Conservation (phyloP, 2,888 invertebrate species). For the Apoderus coryli region DNA sequence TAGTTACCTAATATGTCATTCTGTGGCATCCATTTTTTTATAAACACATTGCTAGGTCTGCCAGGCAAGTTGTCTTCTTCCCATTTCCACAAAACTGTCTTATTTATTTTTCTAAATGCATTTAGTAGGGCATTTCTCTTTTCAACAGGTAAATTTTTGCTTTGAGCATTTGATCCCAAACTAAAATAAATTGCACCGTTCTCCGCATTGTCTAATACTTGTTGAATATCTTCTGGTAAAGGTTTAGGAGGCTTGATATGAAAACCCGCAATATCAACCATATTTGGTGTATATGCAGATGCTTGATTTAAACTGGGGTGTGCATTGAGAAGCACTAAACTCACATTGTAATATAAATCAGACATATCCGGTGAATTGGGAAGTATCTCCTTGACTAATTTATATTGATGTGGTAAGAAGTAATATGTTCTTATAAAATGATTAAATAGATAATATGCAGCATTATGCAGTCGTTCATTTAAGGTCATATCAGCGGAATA, state of each 20-base stretch:
- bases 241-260: slow-evolving; percentile 26
- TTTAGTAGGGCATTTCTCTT: slow-evolving; percentile 23
- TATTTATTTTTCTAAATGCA: slow-evolving; percentile 28
- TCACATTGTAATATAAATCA: slow-evolving; percentile 19
- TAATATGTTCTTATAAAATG: too few relatives aligned
- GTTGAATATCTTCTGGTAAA: slow-evolving; percentile 23
- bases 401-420: too few relatives aligned
- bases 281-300: slow-evolving; percentile 36
- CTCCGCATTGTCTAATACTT: slow-evolving; percentile 26
- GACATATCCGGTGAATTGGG: too few relatives aligned
- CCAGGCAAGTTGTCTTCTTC: too few relatives aligned
- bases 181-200: slow-evolving; percentile 30
- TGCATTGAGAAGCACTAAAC: slow-evolving; percentile 23
- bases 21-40: too few relatives aligned
- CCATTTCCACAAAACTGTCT: slow-evolving; percentile 33
- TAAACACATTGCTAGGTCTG: too few relatives aligned
- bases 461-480: too few relatives aligned
- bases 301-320: slow-evolving; percentile 37
- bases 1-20: too few relatives aligned
- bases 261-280: slow-evolving; percentile 40
- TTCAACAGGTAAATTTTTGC: slow-evolving; percentile 22
- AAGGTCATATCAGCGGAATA: too few relatives aligned
- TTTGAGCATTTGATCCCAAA: slow-evolving; percentile 30
- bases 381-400: too few relatives aligned
- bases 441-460: too few relatives aligned